These are phyloP conservation scores for Zelostemma sp. DNA, from an alignment of 1,140 invertebrate genomes.

Conservation along the genomic window DNA sequence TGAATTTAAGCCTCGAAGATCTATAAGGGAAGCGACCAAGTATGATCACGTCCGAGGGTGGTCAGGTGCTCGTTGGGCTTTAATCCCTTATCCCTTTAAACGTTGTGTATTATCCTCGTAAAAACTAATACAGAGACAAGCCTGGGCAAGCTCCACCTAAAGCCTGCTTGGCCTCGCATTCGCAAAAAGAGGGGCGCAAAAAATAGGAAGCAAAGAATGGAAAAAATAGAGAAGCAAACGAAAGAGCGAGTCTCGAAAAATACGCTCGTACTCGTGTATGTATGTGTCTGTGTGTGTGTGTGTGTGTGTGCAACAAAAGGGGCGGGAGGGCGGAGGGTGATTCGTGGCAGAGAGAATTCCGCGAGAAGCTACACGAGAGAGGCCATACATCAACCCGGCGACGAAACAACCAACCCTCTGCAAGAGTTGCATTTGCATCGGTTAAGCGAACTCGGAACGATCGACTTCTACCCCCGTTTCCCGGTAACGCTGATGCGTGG, in stretches of 20 bases:
- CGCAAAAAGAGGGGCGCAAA: constrained; percentile 31
- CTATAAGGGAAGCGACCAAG: constrained; percentile 48
- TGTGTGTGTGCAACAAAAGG: no score
- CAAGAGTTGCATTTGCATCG: constrained; percentile 65
- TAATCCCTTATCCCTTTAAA: constrained; percentile 71
- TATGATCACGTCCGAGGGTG: constrained; percentile 45
- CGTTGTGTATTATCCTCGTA: constrained; percentile 71
- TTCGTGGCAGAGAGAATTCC: constrained; percentile 20
- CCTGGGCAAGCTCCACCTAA: constrained; percentile 53
- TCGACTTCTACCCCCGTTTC: constrained; percentile 49
- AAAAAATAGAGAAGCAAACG: constrained; percentile 21
- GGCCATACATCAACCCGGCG: constrained; percentile 61
- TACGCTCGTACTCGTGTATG: constrained; percentile 16
- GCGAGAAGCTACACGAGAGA: constrained; percentile 46
- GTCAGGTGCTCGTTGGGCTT: constrained; percentile 60
- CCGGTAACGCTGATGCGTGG: constrained; percentile 34
- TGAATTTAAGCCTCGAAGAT: constrained; percentile 54
- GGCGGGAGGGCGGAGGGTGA: constrained; percentile 11
- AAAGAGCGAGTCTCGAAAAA: constrained; percentile 22
- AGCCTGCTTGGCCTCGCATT: constrained; percentile 53
- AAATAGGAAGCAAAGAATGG: constrained; percentile 1
- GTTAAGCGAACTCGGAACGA: constrained; percentile 53
- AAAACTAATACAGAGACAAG: constrained; percentile 67
- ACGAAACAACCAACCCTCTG: constrained; percentile 63
- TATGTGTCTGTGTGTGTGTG: constrained; percentile 10